phyloP scores from a whole-genome alignment of 2,113 vertebrate species.

The Condylura cristata region DNA sequence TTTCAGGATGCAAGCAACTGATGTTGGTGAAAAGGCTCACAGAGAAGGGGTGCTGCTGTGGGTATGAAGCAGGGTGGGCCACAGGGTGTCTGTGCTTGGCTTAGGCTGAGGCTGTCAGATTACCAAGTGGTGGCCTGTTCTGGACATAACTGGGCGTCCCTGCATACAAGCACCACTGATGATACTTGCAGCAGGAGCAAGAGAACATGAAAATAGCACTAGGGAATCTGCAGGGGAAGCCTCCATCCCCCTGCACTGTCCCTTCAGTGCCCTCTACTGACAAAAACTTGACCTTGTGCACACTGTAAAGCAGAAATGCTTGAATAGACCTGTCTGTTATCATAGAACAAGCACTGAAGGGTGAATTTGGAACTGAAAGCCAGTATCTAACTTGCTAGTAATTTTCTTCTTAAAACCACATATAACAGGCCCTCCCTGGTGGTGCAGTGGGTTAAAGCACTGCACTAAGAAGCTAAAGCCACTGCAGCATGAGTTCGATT shows the following conservation, averaged over 20 bases:
- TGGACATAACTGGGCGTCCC: not conserved
- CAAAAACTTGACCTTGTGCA: slow-evolving; percentile 3
- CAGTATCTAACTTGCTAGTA: not conserved
- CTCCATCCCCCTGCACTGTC: not conserved
- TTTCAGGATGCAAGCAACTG: not conserved
- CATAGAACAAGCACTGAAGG: not conserved
- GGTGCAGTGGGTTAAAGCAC: no score
- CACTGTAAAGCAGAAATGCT: slow-evolving; percentile 1
- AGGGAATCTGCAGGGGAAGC: slow-evolving; percentile 3
- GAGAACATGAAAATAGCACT: not conserved
- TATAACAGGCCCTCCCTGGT: no score
- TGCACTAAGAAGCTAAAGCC: no score
- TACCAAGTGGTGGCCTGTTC: not conserved
- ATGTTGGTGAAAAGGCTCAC: not conserved
- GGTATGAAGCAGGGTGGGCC: not conserved
- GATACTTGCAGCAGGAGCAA: not conserved
- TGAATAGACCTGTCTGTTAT: not conserved
- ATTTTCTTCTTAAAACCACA: slow-evolving; percentile 29
- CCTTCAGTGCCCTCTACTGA: slow-evolving; percentile 51
- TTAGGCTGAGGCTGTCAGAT: not conserved
- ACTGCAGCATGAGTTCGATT: no score
- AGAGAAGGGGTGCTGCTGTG: not conserved
- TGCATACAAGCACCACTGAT: not conserved
- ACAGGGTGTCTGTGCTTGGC: not conserved
- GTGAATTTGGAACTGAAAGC: slow-evolving; percentile 10